Base-by-base conservation (phyloP, 2,797 vertebrate species). In the Forpus xanthops region DNA sequence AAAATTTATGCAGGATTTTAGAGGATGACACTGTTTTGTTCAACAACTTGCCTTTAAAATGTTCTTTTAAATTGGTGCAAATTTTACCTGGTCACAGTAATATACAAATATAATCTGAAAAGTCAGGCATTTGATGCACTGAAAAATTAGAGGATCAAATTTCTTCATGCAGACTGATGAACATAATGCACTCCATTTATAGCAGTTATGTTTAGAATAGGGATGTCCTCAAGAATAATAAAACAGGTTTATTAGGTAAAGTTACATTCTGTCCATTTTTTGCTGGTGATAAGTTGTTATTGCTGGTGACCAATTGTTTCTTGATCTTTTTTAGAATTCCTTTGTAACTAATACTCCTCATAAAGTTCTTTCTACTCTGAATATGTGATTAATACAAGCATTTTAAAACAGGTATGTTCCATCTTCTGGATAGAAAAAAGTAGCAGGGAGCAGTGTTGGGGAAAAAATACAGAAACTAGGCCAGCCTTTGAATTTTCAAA, bases 381-480 rank as follows among this genome's bases (percentile, higher is more conserved):
- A 93, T 75, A 73, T 45, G 49, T 31, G 84, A 72, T 65, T 58
- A 91, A 76, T 65, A 74, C 39, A 93, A 78, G 15, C 15, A 39
- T 75, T 95, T 74, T 88, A 75, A 84, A 87, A 77, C 8, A 56
- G 13, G 4, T 33, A 15, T 41, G 35, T 87, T 93, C 31, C 47
- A 58, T 89, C 47, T 95, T 93, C 86, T 94, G 71, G 86, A 90
- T 94, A 84, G 93, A 90, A 95, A 97, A 95, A 44, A 95, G 87
- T 92, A 96, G 82, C 89, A 96, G 68, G 76, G 84, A 93, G 62
- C 65, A 89, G 37, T 67, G 37, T 82, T 28, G 10, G 87, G 93
- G 81, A 97, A 93, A 94, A 96, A 94, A 97, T 93, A 90, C 0
- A 97, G 94, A 96, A 97, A 96, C 79, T 89, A 88, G 78, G 61